These are phyloP conservation scores for Heliothis subflexa DNA, from an alignment of 1,140 invertebrate species.

Conservation along the genomic window DNA sequence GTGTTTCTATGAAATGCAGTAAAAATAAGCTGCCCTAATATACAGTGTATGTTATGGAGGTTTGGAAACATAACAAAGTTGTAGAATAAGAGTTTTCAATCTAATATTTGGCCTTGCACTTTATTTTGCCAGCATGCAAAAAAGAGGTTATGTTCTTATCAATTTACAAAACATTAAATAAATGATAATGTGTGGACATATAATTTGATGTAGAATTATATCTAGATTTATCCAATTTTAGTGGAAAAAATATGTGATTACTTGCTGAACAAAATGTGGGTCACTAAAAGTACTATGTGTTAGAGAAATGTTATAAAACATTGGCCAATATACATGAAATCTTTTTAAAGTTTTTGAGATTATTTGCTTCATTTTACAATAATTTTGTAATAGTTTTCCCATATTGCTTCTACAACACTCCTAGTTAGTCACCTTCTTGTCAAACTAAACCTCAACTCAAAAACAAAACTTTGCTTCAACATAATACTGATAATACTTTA, in stretches of 20 bases:
- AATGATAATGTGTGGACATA: slow-evolving; percentile 7
- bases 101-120: slow-evolving; percentile 26
- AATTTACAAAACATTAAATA: slow-evolving; percentile 18
- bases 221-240: slow-evolving; percentile 9
- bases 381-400: slow-evolving; percentile 1
- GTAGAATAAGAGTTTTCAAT: neutral
- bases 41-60: too few relatives aligned
- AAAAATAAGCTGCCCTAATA: too few relatives aligned
- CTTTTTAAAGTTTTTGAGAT: neutral
- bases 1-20: too few relatives aligned
- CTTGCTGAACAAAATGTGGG: slow-evolving; percentile 35
- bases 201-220: neutral
- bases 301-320: slow-evolving; percentile 9
- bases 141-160: slow-evolving; percentile 48
- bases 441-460: neutral
- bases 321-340: neutral
- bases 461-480: neutral
- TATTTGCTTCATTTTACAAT: neutral
- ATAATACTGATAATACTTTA: neutral
- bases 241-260: slow-evolving; percentile 5
- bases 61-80: neutral
- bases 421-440: neutral
- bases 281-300: slow-evolving; percentile 16
- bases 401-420: neutral
- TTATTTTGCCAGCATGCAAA: slow-evolving; percentile 40